Percentiles rank a stretch among this genome's conserved stretches.
These are phyloP conservation scores for Antennarius maculatus DNA, from an alignment of 2,797 vertebrate species.

Conservation along the genomic window DNA sequence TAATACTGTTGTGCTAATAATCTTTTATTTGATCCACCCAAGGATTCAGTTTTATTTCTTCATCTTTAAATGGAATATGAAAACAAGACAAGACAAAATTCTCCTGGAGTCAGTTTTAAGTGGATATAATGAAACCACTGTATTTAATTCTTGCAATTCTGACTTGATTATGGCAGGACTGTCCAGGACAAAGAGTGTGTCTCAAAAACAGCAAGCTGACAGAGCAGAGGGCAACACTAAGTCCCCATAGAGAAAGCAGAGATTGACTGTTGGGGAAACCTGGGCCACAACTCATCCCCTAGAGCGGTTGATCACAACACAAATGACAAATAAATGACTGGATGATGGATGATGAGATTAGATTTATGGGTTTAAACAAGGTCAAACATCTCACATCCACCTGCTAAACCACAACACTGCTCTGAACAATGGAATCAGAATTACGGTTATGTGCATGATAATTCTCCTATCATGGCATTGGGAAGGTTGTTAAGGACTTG, in stretches of 20 bases:
- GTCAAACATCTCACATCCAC: slow-evolving; percentile 80
- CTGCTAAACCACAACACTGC: slow-evolving; percentile 77
- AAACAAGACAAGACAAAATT: background rate
- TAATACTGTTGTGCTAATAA: too few species aligned
- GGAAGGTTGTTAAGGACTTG: slow-evolving; percentile 79
- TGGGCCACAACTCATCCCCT: slow-evolving; percentile 72
- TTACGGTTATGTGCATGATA: slow-evolving; percentile 78
- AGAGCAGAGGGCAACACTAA: slow-evolving; percentile 60
- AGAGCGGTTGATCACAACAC: slow-evolving; percentile 79
- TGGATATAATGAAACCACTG: background rate
- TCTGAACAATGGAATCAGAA: slow-evolving; percentile 70
- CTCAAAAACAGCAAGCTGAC: slow-evolving; percentile 50
- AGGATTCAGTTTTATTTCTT: slow-evolving; percentile 9
- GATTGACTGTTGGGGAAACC: slow-evolving; percentile 68
- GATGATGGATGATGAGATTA: slow-evolving; percentile 81
- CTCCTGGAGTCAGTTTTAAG: background rate
- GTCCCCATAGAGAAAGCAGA: slow-evolving; percentile 70
- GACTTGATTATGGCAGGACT: slow-evolving; percentile 31
- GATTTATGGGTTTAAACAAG: slow-evolving; percentile 82
- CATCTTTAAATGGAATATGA: slow-evolving; percentile 1
- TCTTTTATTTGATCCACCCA: background rate
- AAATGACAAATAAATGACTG: slow-evolving; percentile 83
- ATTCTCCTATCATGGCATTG: slow-evolving; percentile 75
- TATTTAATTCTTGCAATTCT: background rate
- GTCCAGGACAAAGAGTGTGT: slow-evolving; percentile 57